These are phyloP conservation scores for Cyprinodon brontotheroides DNA, from an alignment of 2,113 vertebrate genomes.

Conservation along the genomic window DNA sequence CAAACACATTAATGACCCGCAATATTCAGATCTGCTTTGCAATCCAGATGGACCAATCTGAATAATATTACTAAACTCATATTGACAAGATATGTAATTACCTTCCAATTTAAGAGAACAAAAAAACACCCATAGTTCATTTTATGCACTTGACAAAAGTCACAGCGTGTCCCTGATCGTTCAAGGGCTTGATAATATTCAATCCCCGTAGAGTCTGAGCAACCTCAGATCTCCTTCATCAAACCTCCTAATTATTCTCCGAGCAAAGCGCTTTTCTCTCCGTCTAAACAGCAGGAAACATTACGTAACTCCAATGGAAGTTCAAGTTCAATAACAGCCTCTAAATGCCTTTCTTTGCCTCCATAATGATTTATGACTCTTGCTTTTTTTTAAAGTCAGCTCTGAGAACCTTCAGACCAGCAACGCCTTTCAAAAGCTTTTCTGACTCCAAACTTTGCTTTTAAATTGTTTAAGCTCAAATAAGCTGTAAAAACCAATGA, in stretches of 20 bases:
- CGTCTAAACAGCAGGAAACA: conserved; percentile 8
- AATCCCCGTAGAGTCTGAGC: conserved; percentile 25
- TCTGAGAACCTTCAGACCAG: background rate
- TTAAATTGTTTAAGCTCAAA: background rate
- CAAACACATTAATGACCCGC: conserved; percentile 61
- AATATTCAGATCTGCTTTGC: conserved; percentile 52
- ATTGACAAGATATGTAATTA: conserved; percentile 55
- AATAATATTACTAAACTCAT: conserved; percentile 28
- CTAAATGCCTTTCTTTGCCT: background rate
- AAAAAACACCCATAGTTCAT: conserved; percentile 52
- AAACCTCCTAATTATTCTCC: conserved; percentile 34
- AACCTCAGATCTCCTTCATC: conserved; percentile 21
- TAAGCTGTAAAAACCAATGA: background rate
- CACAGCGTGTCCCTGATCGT: conserved; percentile 39
- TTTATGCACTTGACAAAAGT: conserved; percentile 56
- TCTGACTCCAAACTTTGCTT: background rate
- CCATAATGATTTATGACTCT: background rate
- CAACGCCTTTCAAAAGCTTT: background rate
- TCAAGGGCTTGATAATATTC: conserved; percentile 33
- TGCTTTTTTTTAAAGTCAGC: background rate
- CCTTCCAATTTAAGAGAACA: conserved; percentile 39
- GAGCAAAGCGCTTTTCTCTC: conserved; percentile 18
- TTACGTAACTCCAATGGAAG: conserved; percentile 6
- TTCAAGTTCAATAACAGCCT: conserved; percentile 1
- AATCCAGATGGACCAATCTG: conserved; percentile 31